Conservation (phyloP, 1,140 invertebrate genomes). For the Lerema accius region DNA sequence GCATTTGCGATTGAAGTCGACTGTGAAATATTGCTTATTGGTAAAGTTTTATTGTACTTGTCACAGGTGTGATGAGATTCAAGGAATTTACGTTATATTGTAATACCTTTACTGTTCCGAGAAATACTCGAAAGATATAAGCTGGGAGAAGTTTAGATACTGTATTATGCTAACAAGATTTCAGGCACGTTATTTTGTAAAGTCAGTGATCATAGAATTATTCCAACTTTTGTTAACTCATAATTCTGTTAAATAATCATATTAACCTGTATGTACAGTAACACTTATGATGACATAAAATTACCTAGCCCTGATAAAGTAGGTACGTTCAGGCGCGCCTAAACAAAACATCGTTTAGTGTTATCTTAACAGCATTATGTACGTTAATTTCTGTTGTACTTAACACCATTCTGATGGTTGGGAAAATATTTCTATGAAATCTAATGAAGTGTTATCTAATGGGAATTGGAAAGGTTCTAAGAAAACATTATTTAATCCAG, state of each 20-base stretch:
- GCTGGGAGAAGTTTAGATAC: conserved; percentile 13
- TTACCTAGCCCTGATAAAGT: too few relatives aligned
- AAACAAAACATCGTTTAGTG: conserved; percentile 13
- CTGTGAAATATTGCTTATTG: conserved; percentile 79
- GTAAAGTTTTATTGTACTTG: conserved; percentile 79
- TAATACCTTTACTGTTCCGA: conserved; percentile 45
- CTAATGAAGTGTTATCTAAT: too few relatives aligned
- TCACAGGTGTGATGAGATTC: conserved; percentile 68
- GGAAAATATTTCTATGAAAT: too few relatives aligned
- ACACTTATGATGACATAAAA: too few relatives aligned
- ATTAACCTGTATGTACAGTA: too few relatives aligned
- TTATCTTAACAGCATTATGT: conserved; percentile 10
- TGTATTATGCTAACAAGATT: not conserved
- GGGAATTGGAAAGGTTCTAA: too few relatives aligned
- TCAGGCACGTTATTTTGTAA: not conserved
- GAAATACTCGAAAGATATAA: conserved; percentile 11
- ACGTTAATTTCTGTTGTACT: too few relatives aligned
- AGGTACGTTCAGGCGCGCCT: conserved; percentile 2
- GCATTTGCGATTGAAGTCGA: conserved; percentile 77
- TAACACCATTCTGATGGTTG: too few relatives aligned
- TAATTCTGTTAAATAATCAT: too few relatives aligned
- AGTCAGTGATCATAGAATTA: not conserved
- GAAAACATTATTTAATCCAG: too few relatives aligned
- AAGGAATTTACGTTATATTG: conserved; percentile 55
- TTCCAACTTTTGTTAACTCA: not conserved